Evolutionary conservation across 1,140 invertebrate species (phyloP), one percentile per base, ranked within the genome.

Genomic region (Onthophagus taurus): DNA sequence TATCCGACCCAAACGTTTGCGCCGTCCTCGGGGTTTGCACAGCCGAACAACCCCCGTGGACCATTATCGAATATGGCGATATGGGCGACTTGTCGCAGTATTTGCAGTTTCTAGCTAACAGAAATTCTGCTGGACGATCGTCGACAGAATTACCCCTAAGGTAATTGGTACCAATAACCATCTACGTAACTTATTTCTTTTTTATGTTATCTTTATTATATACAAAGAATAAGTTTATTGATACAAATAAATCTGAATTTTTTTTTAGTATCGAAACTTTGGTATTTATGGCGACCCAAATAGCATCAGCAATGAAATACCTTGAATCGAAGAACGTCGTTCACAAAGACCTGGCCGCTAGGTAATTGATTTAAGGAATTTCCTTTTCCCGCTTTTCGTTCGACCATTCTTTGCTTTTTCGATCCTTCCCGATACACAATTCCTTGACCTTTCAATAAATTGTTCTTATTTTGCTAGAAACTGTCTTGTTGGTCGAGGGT

Each of bases 281-380:
- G 49, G 77, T 90, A 42, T 87, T 81, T 66, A 80, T 91, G 63
- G 78, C 84, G 33, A 81, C 78, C 30, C 86, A 91, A 70, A 85
- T 90, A 49, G 82, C 86, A 24, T 85, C 82, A 13, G 88, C 85
- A 43, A 90, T 91, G 87, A 87, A 82, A 59, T 86, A 85, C 60
- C 71, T 88, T 52, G 84, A 86, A 63, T 77, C 75, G 41, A 69
- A 83, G 56, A 81, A 84, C 48, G 72, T 86, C 56, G 76, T 82
- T 23, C 84, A 88, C 64, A 75, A 83, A 51, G 84, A 88, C 64
- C 70, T 88, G 33, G 80, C 82, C 14, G 81, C 83, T 13, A 77
- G 81, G 81, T 84, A 73, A 69, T 26, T 44, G 19, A 41, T 42
- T 42, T 47, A 26, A 29, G 17, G 18, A 9, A 5, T 13, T 14